Evolutionary conservation across 2,888 invertebrate genomes (phyloP), one percentile per base, ranked within the genome.

Genomic region (Syrphus vitripennis): DNA sequence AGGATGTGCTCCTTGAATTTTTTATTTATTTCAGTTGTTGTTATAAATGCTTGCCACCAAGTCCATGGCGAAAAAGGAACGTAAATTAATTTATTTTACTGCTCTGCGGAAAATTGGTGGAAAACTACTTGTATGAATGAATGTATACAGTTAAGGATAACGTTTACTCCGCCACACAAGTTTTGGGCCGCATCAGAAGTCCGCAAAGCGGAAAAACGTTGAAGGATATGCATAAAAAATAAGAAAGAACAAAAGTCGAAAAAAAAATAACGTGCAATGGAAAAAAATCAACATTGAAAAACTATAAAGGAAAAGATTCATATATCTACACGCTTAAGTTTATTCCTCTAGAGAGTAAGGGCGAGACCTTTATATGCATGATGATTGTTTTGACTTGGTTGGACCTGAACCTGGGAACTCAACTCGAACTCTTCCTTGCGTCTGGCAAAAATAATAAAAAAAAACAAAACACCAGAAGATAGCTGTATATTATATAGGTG

Each of bases 51-150:
- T 75, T 71, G 75, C 69, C 57, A 48, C 55, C 16, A 55, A n/a
- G n/a, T 45, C 16, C 57, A 75, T 71, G 37, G 71, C 14, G 21
- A 63, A 59, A 53, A 76, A 77, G 45, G 31, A 42, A 81, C 76
- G 81, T 86, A 86, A 81, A 86, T 86, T 81, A 81, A 81, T 86
- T 81, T 86, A 81, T 86, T 81, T 86, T 82, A 82, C 86, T 82
- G 86, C 86, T 81, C 82, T 86, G 86, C 86, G 86, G 86, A 86
- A 59, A 86, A 81, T 81, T 86, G 76, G 81, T 70, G 81, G 86
- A 86, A 77, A 76, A 86, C 21, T 48, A 45, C 45, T 45, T 55
- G 34, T 59, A 86, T 80, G 75, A 72, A 80, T 50, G 31, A 48
- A 50, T 34, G 24, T 34, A 31, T 5, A n/a, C n/a, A n/a, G 5